phyloP scores from a whole-genome alignment of 2,888 invertebrate genomes.

The Auanema freiburgensis region DNA sequence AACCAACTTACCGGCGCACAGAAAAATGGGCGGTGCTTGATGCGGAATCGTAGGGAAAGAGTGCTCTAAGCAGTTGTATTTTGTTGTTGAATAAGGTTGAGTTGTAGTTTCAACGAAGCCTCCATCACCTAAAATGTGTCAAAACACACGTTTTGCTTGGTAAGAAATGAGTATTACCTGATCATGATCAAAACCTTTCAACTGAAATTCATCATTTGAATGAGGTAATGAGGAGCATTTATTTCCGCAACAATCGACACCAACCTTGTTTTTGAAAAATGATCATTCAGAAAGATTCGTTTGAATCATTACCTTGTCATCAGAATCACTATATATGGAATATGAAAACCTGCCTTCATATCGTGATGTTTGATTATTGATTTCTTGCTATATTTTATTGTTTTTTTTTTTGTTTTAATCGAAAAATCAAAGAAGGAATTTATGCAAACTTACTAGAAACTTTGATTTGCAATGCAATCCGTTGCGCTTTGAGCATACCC shows the following conservation, averaged over 20 bases:
- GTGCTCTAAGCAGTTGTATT: not conserved
- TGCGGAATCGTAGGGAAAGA: too few species aligned
- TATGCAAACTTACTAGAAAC: constrained; percentile 29
- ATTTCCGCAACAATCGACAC: constrained; percentile 23
- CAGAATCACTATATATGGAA: too few species aligned
- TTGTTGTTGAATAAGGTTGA: constrained; percentile 12
- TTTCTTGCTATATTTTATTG: constrained; percentile 2
- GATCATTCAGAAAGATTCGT: constrained; percentile 9
- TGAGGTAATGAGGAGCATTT: constrained; percentile 22
- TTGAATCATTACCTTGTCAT: constrained; percentile 6
- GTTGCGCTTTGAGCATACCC: constrained; percentile 42
- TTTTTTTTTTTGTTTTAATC: not conserved
- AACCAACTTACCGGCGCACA: too few species aligned
- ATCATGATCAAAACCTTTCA: constrained; percentile 21
- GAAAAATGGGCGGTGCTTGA: too few species aligned
- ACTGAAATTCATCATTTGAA: constrained; percentile 20
- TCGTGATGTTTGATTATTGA: too few species aligned
- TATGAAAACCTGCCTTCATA: too few species aligned
- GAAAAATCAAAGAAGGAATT: not conserved
- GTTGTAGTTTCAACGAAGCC: constrained; percentile 11
- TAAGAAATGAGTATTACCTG: constrained; percentile 13
- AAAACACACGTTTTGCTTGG: not conserved
- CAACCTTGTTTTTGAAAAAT: constrained; percentile 13
- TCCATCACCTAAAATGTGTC: constrained; percentile 12
- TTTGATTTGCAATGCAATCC: constrained; percentile 53